Evolutionary conservation across 92 coral and sea anemone species (phyloP).

Genomic region (Epizoanthus rinbou): DNA sequence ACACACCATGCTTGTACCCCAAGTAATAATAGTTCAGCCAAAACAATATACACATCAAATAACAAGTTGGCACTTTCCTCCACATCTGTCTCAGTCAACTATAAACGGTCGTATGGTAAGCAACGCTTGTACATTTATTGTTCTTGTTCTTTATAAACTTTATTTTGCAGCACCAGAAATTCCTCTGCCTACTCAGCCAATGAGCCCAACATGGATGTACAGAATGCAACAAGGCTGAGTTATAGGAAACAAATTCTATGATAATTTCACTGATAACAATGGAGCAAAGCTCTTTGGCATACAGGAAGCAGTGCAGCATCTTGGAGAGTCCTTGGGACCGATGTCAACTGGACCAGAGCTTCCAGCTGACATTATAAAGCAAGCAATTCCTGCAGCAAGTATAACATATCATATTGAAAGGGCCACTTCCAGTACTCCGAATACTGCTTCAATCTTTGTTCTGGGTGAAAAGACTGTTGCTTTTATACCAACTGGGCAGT

Average conservation of each 20-base stretch:
- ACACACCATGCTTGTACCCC: neutral
- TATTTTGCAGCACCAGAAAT: conserved; percentile 47
- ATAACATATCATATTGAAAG: conserved; percentile 28
- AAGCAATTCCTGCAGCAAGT: conserved; percentile 13
- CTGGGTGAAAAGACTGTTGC: conserved; percentile 38
- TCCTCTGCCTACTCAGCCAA: conserved; percentile 37
- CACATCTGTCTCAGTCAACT: conserved; percentile 28
- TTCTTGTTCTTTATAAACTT: conserved; percentile 38
- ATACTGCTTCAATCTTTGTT: conserved; percentile 12
- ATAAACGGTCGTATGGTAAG: conserved; percentile 14
- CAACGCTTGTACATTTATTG: conserved; percentile 32
- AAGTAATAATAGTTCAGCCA: neutral
- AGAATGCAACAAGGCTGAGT: conserved; percentile 24
- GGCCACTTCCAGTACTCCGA: conserved; percentile 16
- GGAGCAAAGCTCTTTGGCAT: conserved; percentile 12
- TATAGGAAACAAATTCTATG: conserved; percentile 35
- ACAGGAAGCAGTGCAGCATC: conserved; percentile 28
- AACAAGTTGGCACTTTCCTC: conserved; percentile 41
- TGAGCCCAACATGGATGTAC: conserved; percentile 37
- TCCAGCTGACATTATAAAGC: conserved; percentile 29
- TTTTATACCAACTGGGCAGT: conserved; percentile 42
- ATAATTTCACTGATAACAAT: conserved; percentile 5
- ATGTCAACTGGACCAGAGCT: conserved; percentile 39
- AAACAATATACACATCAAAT: conserved; percentile 24
- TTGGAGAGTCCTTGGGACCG: conserved; percentile 19